Percentiles rank a stretch among this genome's conserved stretches.
Conservation (phyloP, 2,113 vertebrate species). For the Osmerus mordax region DNA sequence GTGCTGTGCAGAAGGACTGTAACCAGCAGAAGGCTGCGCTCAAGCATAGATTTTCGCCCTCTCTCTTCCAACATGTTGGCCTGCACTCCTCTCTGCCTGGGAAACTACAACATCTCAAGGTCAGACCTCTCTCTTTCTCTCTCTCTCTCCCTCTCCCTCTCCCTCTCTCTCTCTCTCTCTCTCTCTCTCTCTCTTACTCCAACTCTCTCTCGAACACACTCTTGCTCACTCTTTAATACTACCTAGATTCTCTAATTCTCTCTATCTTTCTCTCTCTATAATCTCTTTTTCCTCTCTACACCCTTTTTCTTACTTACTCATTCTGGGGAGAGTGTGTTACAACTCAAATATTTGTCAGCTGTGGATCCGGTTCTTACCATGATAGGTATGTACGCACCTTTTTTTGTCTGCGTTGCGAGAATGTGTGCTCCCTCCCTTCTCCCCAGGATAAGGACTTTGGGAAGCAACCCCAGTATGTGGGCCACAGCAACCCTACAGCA, state of each 20-base stretch:
- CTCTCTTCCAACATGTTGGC: slow-evolving; percentile 91
- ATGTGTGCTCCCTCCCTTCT: neutral
- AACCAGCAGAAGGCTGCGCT: slow-evolving; percentile 80
- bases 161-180: neutral
- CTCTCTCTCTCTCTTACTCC: neutral
- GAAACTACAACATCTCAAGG: slow-evolving; percentile 90
- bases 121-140: slow-evolving; percentile 45
- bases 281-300: no score
- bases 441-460: slow-evolving; percentile 91
- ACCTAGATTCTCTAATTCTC: neutral
- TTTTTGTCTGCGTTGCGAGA: neutral
- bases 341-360: neutral
- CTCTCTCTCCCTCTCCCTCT: no score
- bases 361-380: no score
- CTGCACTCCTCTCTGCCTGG: slow-evolving; percentile 90
- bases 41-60: slow-evolving; percentile 84
- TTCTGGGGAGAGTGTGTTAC: neutral
- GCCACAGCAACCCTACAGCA: slow-evolving; percentile 82
- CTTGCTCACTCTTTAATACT: no score
- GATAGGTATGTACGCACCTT: no score
- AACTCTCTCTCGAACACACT: no score
- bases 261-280: neutral
- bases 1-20: slow-evolving; percentile 79
- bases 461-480: slow-evolving; percentile 76
- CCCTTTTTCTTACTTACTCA: no score